Conservation (phyloP, 2,888 invertebrate species). For the Dexiosoma caninum region DNA sequence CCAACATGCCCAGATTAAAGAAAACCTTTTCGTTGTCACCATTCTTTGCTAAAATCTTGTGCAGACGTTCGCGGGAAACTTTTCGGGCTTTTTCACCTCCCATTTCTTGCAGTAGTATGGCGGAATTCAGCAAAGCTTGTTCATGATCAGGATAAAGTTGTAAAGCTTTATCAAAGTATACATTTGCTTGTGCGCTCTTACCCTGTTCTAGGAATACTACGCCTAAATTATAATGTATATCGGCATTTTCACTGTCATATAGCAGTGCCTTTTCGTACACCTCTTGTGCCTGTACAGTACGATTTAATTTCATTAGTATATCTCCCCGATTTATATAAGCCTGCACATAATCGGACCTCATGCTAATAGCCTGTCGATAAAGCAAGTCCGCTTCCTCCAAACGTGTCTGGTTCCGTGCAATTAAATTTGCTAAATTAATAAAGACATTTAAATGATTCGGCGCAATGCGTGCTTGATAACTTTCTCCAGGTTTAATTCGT, state of each 20-base stretch:
- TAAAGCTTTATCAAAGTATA: conserved; percentile 94
- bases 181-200: conserved; percentile 92
- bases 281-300: conserved; percentile 95
- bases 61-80: conserved; percentile 87
- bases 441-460: conserved; percentile 98
- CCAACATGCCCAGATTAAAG: conserved; percentile 97
- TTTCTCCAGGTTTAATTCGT: conserved; percentile 94
- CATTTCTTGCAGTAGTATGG: conserved; percentile 93
- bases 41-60: conserved; percentile 84
- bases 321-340: conserved; percentile 98
- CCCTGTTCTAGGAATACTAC: conserved; percentile 96
- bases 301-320: conserved; percentile 94
- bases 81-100: conserved; percentile 88
- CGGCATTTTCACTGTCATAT: conserved; percentile 95
- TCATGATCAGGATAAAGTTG: conserved; percentile 96
- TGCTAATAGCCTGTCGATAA: conserved; percentile 96
- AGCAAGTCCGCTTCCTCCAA: conserved; percentile 96
- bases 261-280: conserved; percentile 95
- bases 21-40: conserved; percentile 92
- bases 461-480: conserved; percentile 96
- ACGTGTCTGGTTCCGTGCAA: conserved; percentile 93
- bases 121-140: conserved; percentile 95
- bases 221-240: conserved; percentile 95
- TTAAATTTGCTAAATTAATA: conserved; percentile 94
- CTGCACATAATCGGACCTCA: conserved; percentile 93